phyloP scores from a whole-genome alignment of 2,797 vertebrate genomes.

The Rhabdomys pumilio region DNA sequence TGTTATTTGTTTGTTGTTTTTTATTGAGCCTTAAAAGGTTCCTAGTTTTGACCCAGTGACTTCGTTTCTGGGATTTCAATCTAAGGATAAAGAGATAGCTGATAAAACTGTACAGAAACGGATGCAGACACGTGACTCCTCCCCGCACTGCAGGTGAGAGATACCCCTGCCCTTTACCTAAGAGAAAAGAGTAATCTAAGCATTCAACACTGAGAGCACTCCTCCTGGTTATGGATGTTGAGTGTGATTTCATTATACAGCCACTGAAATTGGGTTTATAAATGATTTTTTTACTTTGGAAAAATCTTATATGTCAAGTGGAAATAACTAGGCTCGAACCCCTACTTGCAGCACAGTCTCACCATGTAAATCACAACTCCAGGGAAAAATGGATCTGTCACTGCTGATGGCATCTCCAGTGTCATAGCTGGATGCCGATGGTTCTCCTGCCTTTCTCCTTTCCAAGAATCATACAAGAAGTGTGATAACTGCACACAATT shows the following conservation, averaged over 20 bases:
- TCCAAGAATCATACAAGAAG: neutral
- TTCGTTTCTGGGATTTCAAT: neutral
- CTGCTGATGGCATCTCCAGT: fast-evolving
- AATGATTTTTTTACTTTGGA: neutral
- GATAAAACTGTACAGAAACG: neutral
- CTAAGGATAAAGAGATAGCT: neutral
- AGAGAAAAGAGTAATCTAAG: too few species aligned
- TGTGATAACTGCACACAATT: neutral
- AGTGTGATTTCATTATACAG: neutral
- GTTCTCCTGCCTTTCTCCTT: neutral
- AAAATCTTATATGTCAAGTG: neutral
- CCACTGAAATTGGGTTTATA: neutral
- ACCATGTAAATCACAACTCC: neutral
- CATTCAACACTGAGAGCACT: fast-evolving
- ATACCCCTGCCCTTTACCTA: neutral
- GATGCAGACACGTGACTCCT: too few species aligned
- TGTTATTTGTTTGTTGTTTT: conserved; percentile 11
- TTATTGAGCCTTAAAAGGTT: neutral
- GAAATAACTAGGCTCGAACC: neutral
- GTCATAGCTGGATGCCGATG: neutral
- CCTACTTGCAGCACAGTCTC: neutral
- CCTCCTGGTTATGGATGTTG: fast-evolving
- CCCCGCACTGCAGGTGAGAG: fast-evolving
- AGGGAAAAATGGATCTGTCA: neutral
- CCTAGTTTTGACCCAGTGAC: neutral